These are phyloP conservation scores for Procambarus virginalis DNA, from an alignment of 1,140 invertebrate genomes.

Conservation along the genomic window DNA sequence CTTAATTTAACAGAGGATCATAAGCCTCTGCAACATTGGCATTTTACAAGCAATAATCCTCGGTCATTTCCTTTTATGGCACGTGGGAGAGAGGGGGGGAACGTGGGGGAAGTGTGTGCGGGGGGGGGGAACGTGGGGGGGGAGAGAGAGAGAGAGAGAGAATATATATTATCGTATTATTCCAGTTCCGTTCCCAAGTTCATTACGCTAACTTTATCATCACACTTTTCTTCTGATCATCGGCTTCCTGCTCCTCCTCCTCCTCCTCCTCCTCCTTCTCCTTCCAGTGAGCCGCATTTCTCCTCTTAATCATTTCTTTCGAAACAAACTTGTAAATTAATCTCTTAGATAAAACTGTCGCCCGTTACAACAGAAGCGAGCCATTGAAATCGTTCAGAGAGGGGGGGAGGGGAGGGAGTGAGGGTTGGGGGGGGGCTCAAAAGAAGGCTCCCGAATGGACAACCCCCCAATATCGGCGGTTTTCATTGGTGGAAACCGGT, in stretches of 20 bases:
- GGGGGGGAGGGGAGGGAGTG: too few species aligned
- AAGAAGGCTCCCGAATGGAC: constrained; percentile 5
- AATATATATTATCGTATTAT: not conserved
- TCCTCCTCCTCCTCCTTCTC: not conserved
- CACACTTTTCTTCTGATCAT: not conserved
- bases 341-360: too few species aligned
- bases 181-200: constrained; percentile 11
- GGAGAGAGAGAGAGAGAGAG: too few species aligned
- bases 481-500: constrained; percentile 54
- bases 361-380: not conserved
- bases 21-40: constrained; percentile 36
- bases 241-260: not conserved
- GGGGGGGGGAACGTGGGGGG: too few species aligned
- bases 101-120: too few species aligned
- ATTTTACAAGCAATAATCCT: constrained; percentile 51
- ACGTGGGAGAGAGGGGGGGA: not conserved
- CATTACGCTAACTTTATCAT: not conserved
- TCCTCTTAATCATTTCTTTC: too few species aligned
- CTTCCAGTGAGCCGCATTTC: not conserved
- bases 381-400: constrained; percentile 19
- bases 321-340: too few species aligned
- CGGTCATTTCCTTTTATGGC: constrained; percentile 20
- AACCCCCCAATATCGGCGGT: not conserved
- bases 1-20: constrained; percentile 7
- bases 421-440: not conserved